Conservation (phyloP, 2,888 invertebrate genomes). For the Hirtodrosophila alboralis region DNA sequence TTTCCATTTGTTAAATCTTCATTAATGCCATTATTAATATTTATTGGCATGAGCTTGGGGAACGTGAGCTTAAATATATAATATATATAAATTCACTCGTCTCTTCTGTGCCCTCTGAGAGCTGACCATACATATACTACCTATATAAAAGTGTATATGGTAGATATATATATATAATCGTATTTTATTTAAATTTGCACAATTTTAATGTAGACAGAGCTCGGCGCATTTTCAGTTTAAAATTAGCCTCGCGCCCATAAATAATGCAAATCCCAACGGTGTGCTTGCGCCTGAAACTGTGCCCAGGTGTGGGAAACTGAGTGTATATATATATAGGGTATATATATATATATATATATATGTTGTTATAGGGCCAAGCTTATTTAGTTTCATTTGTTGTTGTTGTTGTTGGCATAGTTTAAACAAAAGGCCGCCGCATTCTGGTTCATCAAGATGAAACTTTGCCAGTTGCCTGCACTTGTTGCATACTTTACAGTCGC, state of each 20-base stretch:
- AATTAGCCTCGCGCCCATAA: constrained; percentile 57
- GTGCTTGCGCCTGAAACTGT: constrained; percentile 52
- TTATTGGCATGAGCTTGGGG: constrained; percentile 62
- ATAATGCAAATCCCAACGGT: constrained; percentile 65
- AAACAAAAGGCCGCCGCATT: constrained; percentile 42
- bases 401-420: constrained; percentile 30
- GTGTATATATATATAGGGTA: constrained; percentile 6
- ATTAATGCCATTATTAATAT: constrained; percentile 82
- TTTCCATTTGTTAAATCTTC: constrained; percentile 70
- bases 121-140: not conserved
- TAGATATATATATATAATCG: constrained; percentile 23
- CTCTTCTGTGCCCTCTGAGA: constrained; percentile 4
- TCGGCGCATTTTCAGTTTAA: constrained; percentile 38
- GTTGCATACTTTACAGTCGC: constrained; percentile 54
- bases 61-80: constrained; percentile 6
- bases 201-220: constrained; percentile 21
- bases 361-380: constrained; percentile 7
- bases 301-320: too few species aligned
- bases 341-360: constrained; percentile 6
- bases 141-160: too few species aligned
- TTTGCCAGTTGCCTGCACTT: constrained; percentile 38
- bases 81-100: too few species aligned
- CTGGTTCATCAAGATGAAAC: constrained; percentile 65
- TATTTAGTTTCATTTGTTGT: constrained; percentile 28
- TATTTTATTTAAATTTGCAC: constrained; percentile 44